Evolutionary conservation across 2,797 vertebrate genomes (phyloP).

Genomic region (Rallus crepitans): DNA sequence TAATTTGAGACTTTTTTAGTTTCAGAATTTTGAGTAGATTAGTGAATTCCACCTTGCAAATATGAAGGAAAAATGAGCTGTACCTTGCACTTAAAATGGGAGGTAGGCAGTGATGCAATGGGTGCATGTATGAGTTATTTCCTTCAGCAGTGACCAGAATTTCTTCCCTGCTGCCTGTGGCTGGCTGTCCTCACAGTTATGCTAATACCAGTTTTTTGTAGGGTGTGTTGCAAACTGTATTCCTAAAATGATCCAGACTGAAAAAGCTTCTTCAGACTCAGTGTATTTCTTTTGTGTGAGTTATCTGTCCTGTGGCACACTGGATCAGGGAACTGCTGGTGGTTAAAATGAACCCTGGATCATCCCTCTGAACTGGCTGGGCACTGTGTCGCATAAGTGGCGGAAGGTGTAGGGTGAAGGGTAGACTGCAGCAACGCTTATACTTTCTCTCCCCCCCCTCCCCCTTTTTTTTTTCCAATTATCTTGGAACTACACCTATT

Average conservation of each 20-base stretch:
- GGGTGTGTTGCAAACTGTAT: background rate
- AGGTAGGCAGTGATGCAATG: background rate
- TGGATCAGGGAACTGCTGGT: background rate
- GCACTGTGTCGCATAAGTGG: background rate
- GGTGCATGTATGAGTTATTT: background rate
- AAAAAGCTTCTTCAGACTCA: background rate
- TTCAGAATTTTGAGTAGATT: background rate
- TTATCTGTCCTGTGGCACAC: background rate
- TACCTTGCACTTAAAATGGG: background rate
- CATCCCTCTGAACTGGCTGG: slow-evolving; percentile 10
- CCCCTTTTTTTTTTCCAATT: background rate
- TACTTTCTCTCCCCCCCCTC: background rate
- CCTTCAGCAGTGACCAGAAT: background rate
- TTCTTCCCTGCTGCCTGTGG: background rate
- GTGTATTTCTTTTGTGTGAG: background rate
- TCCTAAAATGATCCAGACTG: background rate
- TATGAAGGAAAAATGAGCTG: background rate
- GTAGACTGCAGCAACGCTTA: background rate
- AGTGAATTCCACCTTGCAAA: background rate
- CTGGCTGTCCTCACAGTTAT: background rate
- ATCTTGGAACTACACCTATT: background rate
- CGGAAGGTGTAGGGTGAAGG: background rate
- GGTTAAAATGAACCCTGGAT: background rate
- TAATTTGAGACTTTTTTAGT: background rate
- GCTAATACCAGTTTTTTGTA: background rate